A percentile compares a stretch with the other conserved stretches of the same genome.
These are phyloP conservation scores for Drosophila parabipectinata DNA, from an alignment of 1,140 invertebrate genomes.

Conservation along the genomic window DNA sequence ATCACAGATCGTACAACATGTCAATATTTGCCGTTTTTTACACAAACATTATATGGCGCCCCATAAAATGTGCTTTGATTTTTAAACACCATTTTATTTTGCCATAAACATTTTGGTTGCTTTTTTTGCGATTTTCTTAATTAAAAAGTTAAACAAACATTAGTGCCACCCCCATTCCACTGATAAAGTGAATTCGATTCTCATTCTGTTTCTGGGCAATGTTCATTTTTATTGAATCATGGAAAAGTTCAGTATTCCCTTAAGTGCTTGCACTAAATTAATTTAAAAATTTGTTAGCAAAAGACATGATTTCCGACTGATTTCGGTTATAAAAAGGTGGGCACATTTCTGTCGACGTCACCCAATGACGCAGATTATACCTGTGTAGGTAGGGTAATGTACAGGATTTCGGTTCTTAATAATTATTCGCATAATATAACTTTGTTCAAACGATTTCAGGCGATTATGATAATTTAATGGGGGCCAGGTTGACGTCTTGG, in stretches of 20 bases:
- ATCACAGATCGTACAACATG: background rate
- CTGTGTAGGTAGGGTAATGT: background rate
- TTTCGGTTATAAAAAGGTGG: slow-evolving; percentile 56
- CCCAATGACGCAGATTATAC: slow-evolving; percentile 16
- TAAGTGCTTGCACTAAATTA: slow-evolving; percentile 48
- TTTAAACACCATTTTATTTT: slow-evolving; percentile 1
- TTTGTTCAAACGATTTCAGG: slow-evolving; percentile 14
- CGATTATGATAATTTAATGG: slow-evolving; percentile 22
- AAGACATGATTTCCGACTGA: slow-evolving; percentile 28
- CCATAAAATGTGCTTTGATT: slow-evolving; percentile 66
- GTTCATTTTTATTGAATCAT: slow-evolving; percentile 16
- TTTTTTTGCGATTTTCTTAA: slow-evolving; percentile 1
- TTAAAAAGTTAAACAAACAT: slow-evolving; percentile 1
- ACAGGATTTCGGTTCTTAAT: slow-evolving; percentile 37
- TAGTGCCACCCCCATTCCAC: background rate
- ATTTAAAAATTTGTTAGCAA: slow-evolving; percentile 59
- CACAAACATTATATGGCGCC: slow-evolving; percentile 19
- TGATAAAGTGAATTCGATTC: slow-evolving; percentile 19
- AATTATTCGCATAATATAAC: slow-evolving; percentile 63
- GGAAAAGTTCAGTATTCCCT: slow-evolving; percentile 51
- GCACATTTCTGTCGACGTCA: slow-evolving; percentile 66
- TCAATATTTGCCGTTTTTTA: slow-evolving; percentile 5
- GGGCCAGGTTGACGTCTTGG: slow-evolving; percentile 11
- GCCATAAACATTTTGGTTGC: background rate
- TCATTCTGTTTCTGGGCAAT: slow-evolving; percentile 9